Base-by-base conservation (phyloP, 2,113 vertebrate genomes). In the Telmatochromis sp. region DNA sequence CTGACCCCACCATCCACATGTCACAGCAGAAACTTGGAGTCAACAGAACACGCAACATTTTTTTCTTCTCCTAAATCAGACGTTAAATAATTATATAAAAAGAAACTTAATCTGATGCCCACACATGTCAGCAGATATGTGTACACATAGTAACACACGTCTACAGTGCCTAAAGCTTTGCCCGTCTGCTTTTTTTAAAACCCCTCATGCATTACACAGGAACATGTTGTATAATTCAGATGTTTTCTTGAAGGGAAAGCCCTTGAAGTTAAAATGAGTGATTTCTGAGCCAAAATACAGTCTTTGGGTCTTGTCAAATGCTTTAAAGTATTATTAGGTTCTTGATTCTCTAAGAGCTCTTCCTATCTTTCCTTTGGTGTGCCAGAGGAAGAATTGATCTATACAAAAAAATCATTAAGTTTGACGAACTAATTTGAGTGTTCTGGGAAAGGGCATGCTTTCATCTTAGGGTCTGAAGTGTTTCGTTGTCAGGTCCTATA, bases 281-380 rank as follows among this genome's bases (percentile, higher is more conserved):
- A 92, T 91, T 86, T 88, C 58, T 86, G 73, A 75, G 81, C 37
- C 84, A 37, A 28, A 82, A 85, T 81, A 33, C 58, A 53, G 91
- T 80, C 58, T 10, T 55, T 68, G 45, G 31, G 79, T 88, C 57
- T 89, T 82, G 45, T 82, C 82, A 45, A 78, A 81, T 21, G 42
- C 65, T 89, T 78, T 73, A 60, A 82, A 73, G 5, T 54, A 81
- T 88, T 70, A 57, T 68, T 88, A 79, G 21, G 31, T 12, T 63
- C 35, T 70, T 84, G 17, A 60, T 58, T 83, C 31, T 83, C 60
- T 49, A 28, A 63, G 47, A 58, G 35, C 4, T 86, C 33, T 23
- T 49, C 9, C 15, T n/a, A 37, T 84, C 9, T 28, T 47, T 80
- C 17, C 37, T 88, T 33, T 81, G 42, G 51, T 79, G 65, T 82